Evolutionary conservation across 2,113 vertebrate species (phyloP), one percentile per base, ranked within the genome.

Genomic region (Grantiella picta): DNA sequence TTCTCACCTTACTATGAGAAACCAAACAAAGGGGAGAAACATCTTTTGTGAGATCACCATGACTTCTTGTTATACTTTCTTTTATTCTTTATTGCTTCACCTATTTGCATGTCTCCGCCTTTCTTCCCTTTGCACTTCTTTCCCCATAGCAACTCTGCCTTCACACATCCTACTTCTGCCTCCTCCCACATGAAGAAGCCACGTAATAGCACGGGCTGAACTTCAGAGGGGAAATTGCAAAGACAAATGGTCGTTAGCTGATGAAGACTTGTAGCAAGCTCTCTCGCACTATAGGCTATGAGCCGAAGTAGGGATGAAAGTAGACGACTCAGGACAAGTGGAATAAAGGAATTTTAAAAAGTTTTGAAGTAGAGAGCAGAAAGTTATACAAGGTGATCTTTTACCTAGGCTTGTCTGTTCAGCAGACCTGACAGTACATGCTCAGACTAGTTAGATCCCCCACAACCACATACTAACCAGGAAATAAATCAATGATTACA

Each of bases 71-170:
- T 78, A 2, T 56, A 31, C 56, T 63, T 81, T 54, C 56, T 63
- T 81, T 50, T 29, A 24, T 75, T 92, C 29, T 57, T 44, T 66
- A 16, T 78, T 7, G 8, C 54, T 93, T 86, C 68, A 73, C 5
- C 29, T 5, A 36, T 90, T 86, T 90, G 52, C 52, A 36, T 83
- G 57, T 61, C 68, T 90, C 82, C 24, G 11, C 86, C 89, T 90
- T 96, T 59, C 21, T 81, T 81, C 82, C 60, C 52, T 78, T 83
- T 64, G 64, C 72, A 47, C 27, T 77, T 86, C 71, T 78, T 92
- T 93, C 65, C 86, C 89, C 22, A 31, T 78, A 63, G 95, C 91
- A 95, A 78, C 89, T 90, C 82, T 75, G 95, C 79, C 80, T 89
- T 71, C 47, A 12, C 81, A 42, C 56, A 90, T 83, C 89, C 71